These are phyloP conservation scores for Sturnira hondurensis DNA, from an alignment of 2,113 vertebrate species.

Conservation along the genomic window DNA sequence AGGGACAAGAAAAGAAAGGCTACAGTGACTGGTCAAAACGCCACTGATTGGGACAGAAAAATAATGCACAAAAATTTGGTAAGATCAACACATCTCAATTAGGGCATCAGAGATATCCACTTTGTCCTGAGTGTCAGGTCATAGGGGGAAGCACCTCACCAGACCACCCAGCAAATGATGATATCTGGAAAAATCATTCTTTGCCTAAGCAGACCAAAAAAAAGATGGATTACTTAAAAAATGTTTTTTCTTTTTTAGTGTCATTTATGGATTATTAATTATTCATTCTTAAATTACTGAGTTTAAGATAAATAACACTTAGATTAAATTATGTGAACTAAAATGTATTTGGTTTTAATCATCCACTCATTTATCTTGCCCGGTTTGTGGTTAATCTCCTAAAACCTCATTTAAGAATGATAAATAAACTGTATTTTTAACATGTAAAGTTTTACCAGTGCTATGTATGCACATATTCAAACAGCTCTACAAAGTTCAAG, in stretches of 20 bases:
- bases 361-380: background rate
- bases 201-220: background rate
- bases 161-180: background rate
- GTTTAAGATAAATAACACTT: slow-evolving; percentile 25
- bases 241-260: background rate
- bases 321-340: background rate
- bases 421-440: background rate
- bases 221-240: background rate
- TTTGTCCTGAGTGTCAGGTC: background rate
- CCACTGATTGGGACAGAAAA: background rate
- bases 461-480: background rate
- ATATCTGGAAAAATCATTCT: background rate
- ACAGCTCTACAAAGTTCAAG: background rate
- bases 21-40: background rate
- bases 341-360: background rate
- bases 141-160: background rate
- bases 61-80: background rate
- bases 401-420: background rate
- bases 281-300: background rate
- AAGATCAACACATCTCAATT: background rate
- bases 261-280: background rate
- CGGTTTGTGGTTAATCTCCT: background rate
- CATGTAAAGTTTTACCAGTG: background rate
- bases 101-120: background rate
- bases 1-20: slow-evolving; percentile 2